phyloP scores from a whole-genome alignment of 2,888 invertebrate species.

The Ormyrus labotus region DNA sequence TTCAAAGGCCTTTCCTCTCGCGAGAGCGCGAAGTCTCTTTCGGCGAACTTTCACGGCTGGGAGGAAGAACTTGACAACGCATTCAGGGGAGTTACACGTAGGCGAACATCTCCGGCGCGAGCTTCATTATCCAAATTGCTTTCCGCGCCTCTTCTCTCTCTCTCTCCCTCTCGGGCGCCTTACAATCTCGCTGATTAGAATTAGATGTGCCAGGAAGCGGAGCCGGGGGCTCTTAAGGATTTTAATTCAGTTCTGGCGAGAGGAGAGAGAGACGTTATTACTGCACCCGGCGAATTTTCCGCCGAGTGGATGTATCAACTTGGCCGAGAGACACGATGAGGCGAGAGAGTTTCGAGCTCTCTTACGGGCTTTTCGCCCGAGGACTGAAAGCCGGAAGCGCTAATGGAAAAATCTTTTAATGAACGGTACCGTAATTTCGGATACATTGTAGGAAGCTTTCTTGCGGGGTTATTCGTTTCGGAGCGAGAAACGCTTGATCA shows the following conservation, averaged over 20 bases:
- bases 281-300: conserved; percentile 6
- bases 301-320: conserved; percentile 1
- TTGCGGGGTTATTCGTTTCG: not conserved
- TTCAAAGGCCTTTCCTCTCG: conserved; percentile 40
- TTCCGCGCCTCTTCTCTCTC: conserved; percentile 20
- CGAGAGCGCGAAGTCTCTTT: conserved; percentile 12
- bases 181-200: conserved; percentile 54
- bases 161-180: not conserved
- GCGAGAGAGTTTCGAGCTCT: no score
- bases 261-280: conserved; percentile 2
- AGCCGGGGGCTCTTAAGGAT: conserved; percentile 27
- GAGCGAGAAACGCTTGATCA: no score
- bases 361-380: no score
- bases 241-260: conserved; percentile 46
- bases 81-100: conserved; percentile 34
- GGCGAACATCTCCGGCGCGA: conserved; percentile 11
- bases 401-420: no score
- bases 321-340: not conserved
- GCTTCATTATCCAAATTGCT: conserved; percentile 57
- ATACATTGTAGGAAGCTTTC: not conserved
- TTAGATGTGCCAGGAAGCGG: conserved; percentile 34
- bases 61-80: conserved; percentile 31
- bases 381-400: no score
- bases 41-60: conserved; percentile 23
- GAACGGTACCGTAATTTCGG: no score